A percentile compares a stretch with the other conserved stretches of the same genome.
Conservation (phyloP, 2,888 invertebrate species). For the Torymus aiolomorphi region DNA sequence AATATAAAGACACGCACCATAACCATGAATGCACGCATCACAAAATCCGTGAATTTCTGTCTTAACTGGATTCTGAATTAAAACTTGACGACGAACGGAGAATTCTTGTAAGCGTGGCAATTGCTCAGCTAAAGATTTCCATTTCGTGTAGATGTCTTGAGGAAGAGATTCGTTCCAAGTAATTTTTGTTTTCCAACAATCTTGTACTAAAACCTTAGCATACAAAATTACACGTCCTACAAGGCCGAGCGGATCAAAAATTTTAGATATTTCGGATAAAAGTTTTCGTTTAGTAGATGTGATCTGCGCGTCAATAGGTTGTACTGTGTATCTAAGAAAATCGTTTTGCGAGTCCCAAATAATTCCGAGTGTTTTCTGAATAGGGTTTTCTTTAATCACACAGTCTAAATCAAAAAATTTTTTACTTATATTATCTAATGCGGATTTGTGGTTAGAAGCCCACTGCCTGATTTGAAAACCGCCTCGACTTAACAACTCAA, state of each 20-base stretch:
- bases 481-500: constrained; percentile 2
- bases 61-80: too few relatives aligned
- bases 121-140: too few relatives aligned
- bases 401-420: constrained; percentile 31
- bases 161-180: neutral
- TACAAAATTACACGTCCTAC: constrained; percentile 1
- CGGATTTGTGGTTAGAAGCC: constrained; percentile 55
- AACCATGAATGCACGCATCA: too few relatives aligned
- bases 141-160: too few relatives aligned
- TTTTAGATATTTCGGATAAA: constrained; percentile 42
- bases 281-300: constrained; percentile 34
- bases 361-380: neutral
- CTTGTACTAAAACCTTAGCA: too few relatives aligned
- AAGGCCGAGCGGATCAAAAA: constrained; percentile 19
- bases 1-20: too few relatives aligned
- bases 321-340: constrained; percentile 31
- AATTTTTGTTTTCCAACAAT: too few relatives aligned
- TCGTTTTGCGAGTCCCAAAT: constrained; percentile 38
- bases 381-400: constrained; percentile 13
- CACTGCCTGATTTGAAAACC: constrained; percentile 57
- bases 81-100: too few relatives aligned
- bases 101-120: too few relatives aligned
- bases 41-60: too few relatives aligned
- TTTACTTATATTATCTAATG: constrained; percentile 18
- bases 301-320: neutral